Evolutionary conservation across 2,797 vertebrate genomes (phyloP).

Genomic region (Vipera latastei): DNA sequence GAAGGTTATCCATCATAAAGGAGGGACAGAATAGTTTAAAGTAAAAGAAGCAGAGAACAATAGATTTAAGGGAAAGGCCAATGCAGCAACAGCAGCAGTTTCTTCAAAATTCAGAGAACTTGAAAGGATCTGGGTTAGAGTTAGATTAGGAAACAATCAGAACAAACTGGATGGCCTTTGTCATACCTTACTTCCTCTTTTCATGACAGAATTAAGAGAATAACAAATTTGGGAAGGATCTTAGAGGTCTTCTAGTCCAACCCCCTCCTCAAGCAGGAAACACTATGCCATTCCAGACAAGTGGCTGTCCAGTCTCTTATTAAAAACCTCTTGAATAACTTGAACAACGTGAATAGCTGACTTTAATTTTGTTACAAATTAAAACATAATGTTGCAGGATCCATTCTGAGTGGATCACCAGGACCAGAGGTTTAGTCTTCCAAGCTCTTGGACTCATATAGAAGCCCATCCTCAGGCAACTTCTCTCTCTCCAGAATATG

Average conservation of each 20-base stretch:
- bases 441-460: not conserved
- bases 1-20: slow-evolving; percentile 6
- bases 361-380: not conserved
- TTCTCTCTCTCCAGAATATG: not conserved
- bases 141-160: not conserved
- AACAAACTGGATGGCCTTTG: not conserved
- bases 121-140: slow-evolving; percentile 29
- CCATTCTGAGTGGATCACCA: not conserved
- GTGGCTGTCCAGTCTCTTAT: not conserved
- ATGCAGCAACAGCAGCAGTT: slow-evolving; percentile 29
- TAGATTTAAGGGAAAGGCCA: slow-evolving; percentile 12
- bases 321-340: not conserved
- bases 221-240: not conserved
- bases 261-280: not conserved
- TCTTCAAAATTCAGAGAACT: slow-evolving; percentile 23
- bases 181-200: not conserved
- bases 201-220: not conserved
- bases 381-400: not conserved
- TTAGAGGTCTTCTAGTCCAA: not conserved
- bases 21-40: not conserved
- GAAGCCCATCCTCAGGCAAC: not conserved
- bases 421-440: not conserved
- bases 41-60: slow-evolving; percentile 16
- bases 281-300: not conserved
- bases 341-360: not conserved